Conservation (phyloP, 2,113 vertebrate species). For the Mesoclemmys tuberculata region DNA sequence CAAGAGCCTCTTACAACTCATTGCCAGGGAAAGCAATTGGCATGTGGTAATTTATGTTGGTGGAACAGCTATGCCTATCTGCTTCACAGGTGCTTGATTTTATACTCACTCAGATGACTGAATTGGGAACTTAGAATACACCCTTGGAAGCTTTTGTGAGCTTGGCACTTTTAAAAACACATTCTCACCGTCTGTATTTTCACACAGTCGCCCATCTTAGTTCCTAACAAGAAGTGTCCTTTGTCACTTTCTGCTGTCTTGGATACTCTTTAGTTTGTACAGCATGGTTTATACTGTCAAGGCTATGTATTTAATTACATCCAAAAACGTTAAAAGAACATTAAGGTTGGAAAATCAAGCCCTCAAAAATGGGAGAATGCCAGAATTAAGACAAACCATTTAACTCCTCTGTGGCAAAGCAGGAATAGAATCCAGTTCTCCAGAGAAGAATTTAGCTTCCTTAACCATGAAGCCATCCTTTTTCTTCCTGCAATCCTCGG, state of each 20-base stretch:
- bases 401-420: not conserved
- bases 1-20: conserved; percentile 4
- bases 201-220: not conserved
- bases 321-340: not conserved
- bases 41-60: not conserved
- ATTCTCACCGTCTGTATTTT: not conserved
- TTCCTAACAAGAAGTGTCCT: not conserved
- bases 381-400: not conserved
- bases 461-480: not conserved
- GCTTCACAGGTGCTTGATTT: not conserved
- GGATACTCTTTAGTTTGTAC: not conserved
- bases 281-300: not conserved
- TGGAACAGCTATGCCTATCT: not conserved
- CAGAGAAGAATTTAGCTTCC: not conserved
- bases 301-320: not conserved
- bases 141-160: not conserved
- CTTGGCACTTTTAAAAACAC: not conserved
- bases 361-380: not conserved
- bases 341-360: not conserved
- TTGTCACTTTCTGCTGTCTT: not conserved
- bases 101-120: not conserved
- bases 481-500: not conserved
- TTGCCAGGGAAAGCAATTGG: not conserved
- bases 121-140: not conserved
- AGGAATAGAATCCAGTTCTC: not conserved